Evolutionary conservation across 2,113 vertebrate genomes (phyloP), one percentile per base, ranked within the genome.

Genomic region (Meleagris gallopavo): DNA sequence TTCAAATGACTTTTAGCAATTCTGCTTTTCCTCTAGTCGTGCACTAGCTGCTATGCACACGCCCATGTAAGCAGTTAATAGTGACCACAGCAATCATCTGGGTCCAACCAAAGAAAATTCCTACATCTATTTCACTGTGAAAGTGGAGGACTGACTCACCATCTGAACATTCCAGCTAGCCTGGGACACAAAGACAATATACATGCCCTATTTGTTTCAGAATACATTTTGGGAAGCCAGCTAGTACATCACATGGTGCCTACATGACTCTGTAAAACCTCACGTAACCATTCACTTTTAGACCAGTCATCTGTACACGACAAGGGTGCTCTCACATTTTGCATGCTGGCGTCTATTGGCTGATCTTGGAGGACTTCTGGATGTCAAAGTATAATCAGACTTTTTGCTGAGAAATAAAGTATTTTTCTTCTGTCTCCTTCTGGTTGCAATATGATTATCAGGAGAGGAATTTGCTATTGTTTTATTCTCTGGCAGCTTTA

Each of bases 401-500:
- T 9, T 60, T 76, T 71, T 41, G 45, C 29, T 27, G 24, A 89
- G 64, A 88, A 95, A 84, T 40, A 38, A 15, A 79, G 15, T 16
- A 5, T 72, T 83, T 78, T 86, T 78, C 21, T 48, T 84, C 71
- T 75, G 24, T 36, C 79, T 65, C 40, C 60, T 85, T 61, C 67
- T 61, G 55, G 34, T 43, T 62, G 32, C 43, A 83, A 92, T 43
- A 40, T 50, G 66, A 79, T 87, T 85, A 90, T 90, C 79, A 90
- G 90, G 32, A 79, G 89, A 86, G 57, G 21, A 60, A 83, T 75
- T 77, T 34, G 6, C 73, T 45, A 67, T 41, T 94, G 73, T 71
- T 93, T 94, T 85, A 92, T 83, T 83, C 60, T 71, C 71, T 83
- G 70, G 17, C 71, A 62, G 65, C 70, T 96, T 95, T 91, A 84